These are phyloP conservation scores for Mythimna impura DNA, from an alignment of 2,888 invertebrate species.

Conservation along the genomic window DNA sequence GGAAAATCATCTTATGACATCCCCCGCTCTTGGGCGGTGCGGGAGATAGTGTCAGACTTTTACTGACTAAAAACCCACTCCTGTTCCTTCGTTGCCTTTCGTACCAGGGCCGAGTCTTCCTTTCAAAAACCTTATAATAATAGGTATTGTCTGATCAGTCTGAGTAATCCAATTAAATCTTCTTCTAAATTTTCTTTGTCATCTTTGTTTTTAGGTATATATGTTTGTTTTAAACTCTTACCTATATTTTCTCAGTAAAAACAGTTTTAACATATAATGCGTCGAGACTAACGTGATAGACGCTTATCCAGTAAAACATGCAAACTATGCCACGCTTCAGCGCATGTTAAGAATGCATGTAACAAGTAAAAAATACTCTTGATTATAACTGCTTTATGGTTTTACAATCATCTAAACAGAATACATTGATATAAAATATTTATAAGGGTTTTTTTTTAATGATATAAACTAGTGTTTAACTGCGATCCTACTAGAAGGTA, in stretches of 20 bases:
- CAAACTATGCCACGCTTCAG: slow-evolving; percentile 30
- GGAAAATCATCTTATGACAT: no score
- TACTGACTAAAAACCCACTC: no score
- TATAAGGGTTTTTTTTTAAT: no score
- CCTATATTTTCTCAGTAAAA: background rate
- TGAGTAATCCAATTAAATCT: background rate
- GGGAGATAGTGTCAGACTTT: no score
- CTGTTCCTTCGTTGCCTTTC: no score
- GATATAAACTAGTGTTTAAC: no score
- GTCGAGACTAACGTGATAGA: slow-evolving; percentile 21
- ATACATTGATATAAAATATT: no score
- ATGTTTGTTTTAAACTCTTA: background rate
- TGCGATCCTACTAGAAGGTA: no score
- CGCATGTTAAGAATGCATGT: slow-evolving; percentile 44
- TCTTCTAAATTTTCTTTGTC: background rate
- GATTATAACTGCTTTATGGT: slow-evolving; percentile 23
- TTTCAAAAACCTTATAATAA: background rate
- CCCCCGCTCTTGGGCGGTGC: no score
- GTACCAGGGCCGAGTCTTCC: no score
- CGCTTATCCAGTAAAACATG: slow-evolving; percentile 31
- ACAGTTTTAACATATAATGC: slow-evolving; percentile 8
- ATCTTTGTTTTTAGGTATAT: background rate
- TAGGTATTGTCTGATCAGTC: background rate
- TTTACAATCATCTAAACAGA: slow-evolving; percentile 1
- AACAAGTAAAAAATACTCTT: slow-evolving; percentile 29